phyloP scores from a whole-genome alignment of 2,888 invertebrate genomes.

The Myathropa florea region DNA sequence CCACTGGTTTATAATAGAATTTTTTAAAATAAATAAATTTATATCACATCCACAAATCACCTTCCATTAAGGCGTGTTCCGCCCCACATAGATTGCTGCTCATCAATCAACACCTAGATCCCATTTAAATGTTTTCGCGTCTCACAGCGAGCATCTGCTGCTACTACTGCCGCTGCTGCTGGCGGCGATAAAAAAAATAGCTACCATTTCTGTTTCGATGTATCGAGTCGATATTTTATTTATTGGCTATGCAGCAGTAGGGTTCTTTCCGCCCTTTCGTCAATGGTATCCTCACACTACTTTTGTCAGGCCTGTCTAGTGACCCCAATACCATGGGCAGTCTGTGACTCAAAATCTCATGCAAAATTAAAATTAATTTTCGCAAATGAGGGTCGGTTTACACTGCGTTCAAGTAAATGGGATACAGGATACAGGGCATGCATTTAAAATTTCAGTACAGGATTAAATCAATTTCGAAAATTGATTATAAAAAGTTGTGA shows the following conservation, averaged over 20 bases:
- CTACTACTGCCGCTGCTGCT: not conserved
- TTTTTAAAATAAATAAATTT: conserved; percentile 36
- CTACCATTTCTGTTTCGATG: conserved; percentile 27
- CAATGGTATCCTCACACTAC: not conserved
- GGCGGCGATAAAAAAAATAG: conserved; percentile 14
- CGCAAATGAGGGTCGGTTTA: conserved; percentile 33
- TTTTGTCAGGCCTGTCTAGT: conserved; percentile 4
- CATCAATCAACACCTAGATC: conserved; percentile 52
- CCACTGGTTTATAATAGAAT: not conserved
- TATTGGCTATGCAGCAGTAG: conserved; percentile 41
- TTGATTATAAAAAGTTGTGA: conserved; percentile 38
- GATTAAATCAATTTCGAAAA: conserved; percentile 52
- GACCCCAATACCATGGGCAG: conserved; percentile 4
- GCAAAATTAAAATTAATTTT: conserved; percentile 63
- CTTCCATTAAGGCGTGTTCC: conserved; percentile 22
- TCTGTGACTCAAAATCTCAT: conserved; percentile 47
- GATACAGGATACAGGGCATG: conserved; percentile 10
- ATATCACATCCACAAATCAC: conserved; percentile 40
- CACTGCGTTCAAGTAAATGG: conserved; percentile 25
- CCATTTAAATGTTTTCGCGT: conserved; percentile 11
- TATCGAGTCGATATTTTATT: conserved; percentile 46
- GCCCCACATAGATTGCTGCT: conserved; percentile 20
- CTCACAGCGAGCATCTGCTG: conserved; percentile 29
- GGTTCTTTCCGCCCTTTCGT: not conserved
- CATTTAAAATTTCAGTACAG: conserved; percentile 10